Conservation (phyloP, 2,113 vertebrate species). For the Corythaeola cristata region DNA sequence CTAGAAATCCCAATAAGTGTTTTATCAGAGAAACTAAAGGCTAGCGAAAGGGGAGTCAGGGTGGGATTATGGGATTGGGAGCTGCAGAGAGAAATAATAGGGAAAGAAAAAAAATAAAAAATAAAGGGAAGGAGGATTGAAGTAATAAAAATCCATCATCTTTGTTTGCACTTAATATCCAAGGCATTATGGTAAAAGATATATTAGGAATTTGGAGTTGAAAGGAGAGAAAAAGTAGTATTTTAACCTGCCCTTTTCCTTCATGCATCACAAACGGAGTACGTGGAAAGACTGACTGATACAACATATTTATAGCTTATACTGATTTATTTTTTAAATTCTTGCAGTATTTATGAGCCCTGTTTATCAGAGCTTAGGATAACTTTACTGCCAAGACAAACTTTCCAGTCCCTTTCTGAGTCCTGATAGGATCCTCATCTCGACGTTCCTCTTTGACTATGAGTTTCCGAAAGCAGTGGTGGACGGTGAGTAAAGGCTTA, state of each 20-base stretch:
- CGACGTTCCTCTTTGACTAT: neutral
- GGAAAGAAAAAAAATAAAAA: neutral
- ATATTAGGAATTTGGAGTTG: neutral
- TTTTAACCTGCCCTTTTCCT: neutral
- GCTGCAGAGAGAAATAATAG: neutral
- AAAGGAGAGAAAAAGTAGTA: neutral
- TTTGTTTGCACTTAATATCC: neutral
- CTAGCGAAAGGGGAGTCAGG: fast-evolving
- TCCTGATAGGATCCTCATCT: neutral
- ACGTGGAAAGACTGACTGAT: neutral
- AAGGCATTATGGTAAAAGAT: neutral
- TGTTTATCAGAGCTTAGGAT: neutral
- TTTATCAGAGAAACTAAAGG: neutral
- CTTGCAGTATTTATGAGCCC: neutral
- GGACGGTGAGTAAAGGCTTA: neutral
- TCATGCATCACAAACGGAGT: neutral
- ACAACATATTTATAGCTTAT: neutral
- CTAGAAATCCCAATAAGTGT: neutral
- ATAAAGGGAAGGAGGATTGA: neutral
- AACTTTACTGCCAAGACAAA: neutral
- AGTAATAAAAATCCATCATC: neutral
- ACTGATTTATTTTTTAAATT: neutral
- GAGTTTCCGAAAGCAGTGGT: neutral
- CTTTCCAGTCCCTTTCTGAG: neutral
- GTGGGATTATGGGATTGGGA: no score